Evolutionary conservation across 2,888 invertebrate genomes (phyloP).

Genomic region (Schizaphis graminum): DNA sequence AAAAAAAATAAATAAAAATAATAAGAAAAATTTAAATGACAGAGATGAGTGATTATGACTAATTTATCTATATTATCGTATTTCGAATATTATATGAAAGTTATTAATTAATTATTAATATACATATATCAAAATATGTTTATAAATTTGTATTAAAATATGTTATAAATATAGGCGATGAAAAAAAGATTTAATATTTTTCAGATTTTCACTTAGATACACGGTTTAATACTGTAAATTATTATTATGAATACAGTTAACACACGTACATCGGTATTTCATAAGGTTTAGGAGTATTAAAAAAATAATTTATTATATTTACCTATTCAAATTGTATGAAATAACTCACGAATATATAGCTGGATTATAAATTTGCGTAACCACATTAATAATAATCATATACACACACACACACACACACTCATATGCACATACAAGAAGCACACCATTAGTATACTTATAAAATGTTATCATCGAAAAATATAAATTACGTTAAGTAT

Average conservation of each 20-base stretch:
- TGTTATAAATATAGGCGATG: not conserved
- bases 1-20: not conserved
- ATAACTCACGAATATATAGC: not conserved
- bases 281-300: not conserved
- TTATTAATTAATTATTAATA: not conserved
- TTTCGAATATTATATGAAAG: not conserved
- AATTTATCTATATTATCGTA: not conserved
- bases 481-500: not conserved
- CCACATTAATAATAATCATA: not conserved
- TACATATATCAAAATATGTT: not conserved
- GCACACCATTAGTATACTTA: not conserved
- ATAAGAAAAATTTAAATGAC: not conserved
- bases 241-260: not conserved
- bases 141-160: not conserved
- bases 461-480: not conserved
- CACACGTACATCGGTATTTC: not conserved
- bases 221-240: not conserved
- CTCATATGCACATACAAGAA: not conserved
- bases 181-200: not conserved
- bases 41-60: not conserved
- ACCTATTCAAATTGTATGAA: constrained; percentile 14
- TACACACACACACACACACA: not conserved
- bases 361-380: constrained; percentile 1
- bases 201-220: not conserved
- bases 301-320: not conserved